A percentile compares a stretch with the other conserved stretches of the same genome.
Conservation (phyloP, 2,888 invertebrate species). For the Mythimna ferrago region DNA sequence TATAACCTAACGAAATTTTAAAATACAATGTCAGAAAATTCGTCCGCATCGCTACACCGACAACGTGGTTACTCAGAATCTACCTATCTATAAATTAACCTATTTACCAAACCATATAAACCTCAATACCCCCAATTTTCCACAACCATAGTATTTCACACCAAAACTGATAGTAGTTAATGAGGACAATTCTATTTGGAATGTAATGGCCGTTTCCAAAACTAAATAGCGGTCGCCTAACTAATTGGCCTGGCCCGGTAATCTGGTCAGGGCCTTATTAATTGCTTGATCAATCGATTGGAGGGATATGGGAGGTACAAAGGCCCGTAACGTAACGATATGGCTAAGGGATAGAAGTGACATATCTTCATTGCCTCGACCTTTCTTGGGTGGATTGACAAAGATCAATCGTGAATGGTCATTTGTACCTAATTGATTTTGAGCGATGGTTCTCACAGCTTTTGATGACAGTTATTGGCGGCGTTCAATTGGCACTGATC, state of each 20-base stretch:
- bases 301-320: constrained; percentile 53
- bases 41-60: too few relatives aligned
- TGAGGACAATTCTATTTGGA: constrained; percentile 57
- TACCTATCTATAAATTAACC: constrained; percentile 10
- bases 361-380: constrained; percentile 36
- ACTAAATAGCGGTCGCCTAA: constrained; percentile 65
- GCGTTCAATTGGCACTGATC: neutral
- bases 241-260: constrained; percentile 61
- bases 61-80: neutral
- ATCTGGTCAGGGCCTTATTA: constrained; percentile 62
- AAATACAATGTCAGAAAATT: too few relatives aligned
- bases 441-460: neutral
- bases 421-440: constrained; percentile 21
- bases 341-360: constrained; percentile 39
- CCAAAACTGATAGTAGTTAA: constrained; percentile 55
- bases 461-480: neutral
- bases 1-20: too few relatives aligned
- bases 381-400: constrained; percentile 7
- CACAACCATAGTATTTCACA: constrained; percentile 44
- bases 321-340: constrained; percentile 33
- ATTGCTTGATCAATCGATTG: constrained; percentile 64
- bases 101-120: constrained; percentile 10
- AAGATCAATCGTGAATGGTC: neutral
- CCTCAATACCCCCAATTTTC: constrained; percentile 35
- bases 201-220: constrained; percentile 60